Evolutionary conservation across 2,797 vertebrate genomes (phyloP).

Genomic region (Knipowitschia caucasica): DNA sequence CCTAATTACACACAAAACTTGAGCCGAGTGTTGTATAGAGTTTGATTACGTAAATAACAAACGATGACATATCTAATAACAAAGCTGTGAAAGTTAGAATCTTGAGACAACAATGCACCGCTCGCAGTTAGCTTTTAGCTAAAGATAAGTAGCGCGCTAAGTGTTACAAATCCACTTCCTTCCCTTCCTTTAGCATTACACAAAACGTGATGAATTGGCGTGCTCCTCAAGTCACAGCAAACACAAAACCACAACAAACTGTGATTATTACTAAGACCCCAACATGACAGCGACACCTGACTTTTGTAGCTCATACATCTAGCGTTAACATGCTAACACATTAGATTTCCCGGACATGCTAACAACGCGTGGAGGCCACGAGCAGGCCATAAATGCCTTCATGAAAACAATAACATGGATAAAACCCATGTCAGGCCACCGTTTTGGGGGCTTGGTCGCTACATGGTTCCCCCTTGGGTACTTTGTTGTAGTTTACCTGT

Average conservation of each 20-base stretch:
- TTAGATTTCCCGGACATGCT: constrained; percentile 56
- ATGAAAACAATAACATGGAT: constrained; percentile 70
- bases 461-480: neutral
- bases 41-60: neutral
- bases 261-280: neutral
- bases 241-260: neutral
- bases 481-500: constrained; percentile 68
- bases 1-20: rapidly evolving
- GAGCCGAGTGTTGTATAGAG: rapidly evolving
- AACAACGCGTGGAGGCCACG: constrained; percentile 76
- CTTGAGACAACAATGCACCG: constrained; percentile 64
- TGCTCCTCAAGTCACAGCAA: neutral
- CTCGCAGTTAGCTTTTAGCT: constrained; percentile 36
- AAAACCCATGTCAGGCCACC: constrained; percentile 17
- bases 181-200: constrained; percentile 34
- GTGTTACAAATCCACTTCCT: constrained; percentile 45
- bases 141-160: constrained; percentile 47
- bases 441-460: neutral
- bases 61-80: constrained; percentile 2
- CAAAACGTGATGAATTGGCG: constrained; percentile 1
- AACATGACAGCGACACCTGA: constrained; percentile 48
- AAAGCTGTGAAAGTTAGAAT: constrained; percentile 19
- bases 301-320: constrained; percentile 33
- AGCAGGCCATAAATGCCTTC: constrained; percentile 76
- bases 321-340: constrained; percentile 23